These are phyloP conservation scores for Vespertilio murinus DNA, from an alignment of 2,797 vertebrate genomes.

Conservation along the genomic window DNA sequence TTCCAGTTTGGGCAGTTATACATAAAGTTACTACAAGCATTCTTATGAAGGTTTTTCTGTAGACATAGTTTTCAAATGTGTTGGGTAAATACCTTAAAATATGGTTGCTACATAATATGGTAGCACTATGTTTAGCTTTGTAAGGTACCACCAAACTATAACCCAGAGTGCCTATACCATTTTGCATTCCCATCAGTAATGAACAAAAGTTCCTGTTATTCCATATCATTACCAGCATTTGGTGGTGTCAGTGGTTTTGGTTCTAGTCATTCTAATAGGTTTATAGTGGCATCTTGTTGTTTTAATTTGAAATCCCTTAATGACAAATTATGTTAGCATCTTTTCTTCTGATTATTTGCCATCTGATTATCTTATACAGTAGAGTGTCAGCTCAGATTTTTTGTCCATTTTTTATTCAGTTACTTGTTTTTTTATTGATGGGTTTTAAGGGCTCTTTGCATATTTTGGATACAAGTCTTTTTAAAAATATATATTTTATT, in stretches of 20 bases:
- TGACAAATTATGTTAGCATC: neutral
- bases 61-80: neutral
- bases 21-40: neutral
- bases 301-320: neutral
- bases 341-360: neutral
- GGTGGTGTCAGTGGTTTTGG: neutral
- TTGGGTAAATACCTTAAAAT: neutral
- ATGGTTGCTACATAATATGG: neutral
- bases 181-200: neutral
- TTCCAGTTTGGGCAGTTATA: neutral
- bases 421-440: neutral
- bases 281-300: neutral
- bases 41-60: neutral
- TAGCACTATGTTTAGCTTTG: neutral
- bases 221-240: neutral
- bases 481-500: no score
- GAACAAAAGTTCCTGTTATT: neutral
- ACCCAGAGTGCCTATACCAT: neutral
- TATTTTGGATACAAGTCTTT: neutral
- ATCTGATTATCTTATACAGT: neutral
- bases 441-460: neutral
- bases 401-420: neutral
- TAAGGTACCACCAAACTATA: neutral
- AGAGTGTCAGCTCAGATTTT: neutral
- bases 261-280: neutral